These are phyloP conservation scores for Tetramorium parvispinum DNA, from an alignment of 1,140 invertebrate species.

Conservation along the genomic window DNA sequence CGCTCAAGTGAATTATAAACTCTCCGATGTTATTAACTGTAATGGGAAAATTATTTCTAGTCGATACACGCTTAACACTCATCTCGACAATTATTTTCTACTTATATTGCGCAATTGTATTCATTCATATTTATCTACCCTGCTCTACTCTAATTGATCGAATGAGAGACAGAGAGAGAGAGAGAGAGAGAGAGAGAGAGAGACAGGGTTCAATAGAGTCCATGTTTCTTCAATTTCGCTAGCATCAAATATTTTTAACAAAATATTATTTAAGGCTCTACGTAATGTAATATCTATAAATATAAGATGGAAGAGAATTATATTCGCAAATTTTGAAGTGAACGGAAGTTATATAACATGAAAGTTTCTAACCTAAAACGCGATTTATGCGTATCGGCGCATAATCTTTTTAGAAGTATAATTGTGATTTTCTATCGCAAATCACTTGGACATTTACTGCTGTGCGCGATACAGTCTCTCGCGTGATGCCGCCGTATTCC, in stretches of 20 bases:
- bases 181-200: too few relatives aligned
- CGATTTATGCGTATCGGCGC: slow-evolving; percentile 16
- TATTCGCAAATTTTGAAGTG: background rate
- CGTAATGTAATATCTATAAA: background rate
- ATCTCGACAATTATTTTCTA: slow-evolving; percentile 23
- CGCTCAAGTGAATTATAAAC: slow-evolving; percentile 54
- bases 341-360: background rate
- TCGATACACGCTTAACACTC: slow-evolving; percentile 9
- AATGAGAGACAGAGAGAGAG: background rate
- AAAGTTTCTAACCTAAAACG: slow-evolving; percentile 19
- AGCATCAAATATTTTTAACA: background rate
- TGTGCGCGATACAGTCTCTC: slow-evolving; percentile 17
- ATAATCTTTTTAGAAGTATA: slow-evolving; percentile 34
- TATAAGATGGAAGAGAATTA: background rate
- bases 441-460: slow-evolving; percentile 48
- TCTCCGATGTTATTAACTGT: slow-evolving; percentile 39
- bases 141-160: background rate
- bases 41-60: slow-evolving; percentile 41
- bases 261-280: background rate
- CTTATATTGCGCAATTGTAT: background rate
- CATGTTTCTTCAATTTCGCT: background rate
- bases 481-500: slow-evolving; percentile 42
- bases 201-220: background rate
- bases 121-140: slow-evolving; percentile 19
- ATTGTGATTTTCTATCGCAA: slow-evolving; percentile 53